Percentiles rank a stretch among this genome's conserved stretches.
Evolutionary conservation across 2,888 invertebrate genomes (phyloP).

Genomic region (Oxystoma pomonae): DNA sequence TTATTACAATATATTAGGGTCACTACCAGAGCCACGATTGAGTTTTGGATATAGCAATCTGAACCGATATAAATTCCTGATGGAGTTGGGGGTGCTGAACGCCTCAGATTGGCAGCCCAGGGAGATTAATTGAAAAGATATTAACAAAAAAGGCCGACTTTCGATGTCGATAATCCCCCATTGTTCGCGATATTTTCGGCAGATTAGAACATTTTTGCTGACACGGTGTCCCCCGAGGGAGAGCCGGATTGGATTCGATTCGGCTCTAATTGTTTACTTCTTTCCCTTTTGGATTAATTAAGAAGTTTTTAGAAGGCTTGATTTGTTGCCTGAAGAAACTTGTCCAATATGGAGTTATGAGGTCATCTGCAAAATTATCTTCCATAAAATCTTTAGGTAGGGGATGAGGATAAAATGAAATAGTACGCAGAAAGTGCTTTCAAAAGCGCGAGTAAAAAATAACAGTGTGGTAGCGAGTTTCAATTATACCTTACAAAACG

Average conservation of each 20-base stretch:
- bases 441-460: too few species aligned
- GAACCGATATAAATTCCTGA: constrained; percentile 36
- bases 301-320: not conserved
- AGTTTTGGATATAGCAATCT: constrained; percentile 37
- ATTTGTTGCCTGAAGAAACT: too few species aligned
- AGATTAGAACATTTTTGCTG: not conserved
- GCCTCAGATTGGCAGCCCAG: constrained; percentile 22
- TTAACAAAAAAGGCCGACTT: constrained; percentile 20
- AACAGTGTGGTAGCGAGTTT: too few species aligned
- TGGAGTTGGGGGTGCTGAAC: constrained; percentile 17
- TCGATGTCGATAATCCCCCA: not conserved
- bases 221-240: not conserved
- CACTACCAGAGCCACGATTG: constrained; percentile 29
- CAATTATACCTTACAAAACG: too few species aligned
- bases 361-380: too few species aligned
- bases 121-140: constrained; percentile 37
- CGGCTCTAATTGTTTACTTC: not conserved
- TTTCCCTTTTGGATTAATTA: not conserved
- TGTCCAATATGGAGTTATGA: too few species aligned
- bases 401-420: too few species aligned
- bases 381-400: too few species aligned
- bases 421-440: too few species aligned
- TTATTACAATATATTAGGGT: too few species aligned
- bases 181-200: not conserved
- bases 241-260: not conserved